Percentiles rank a stretch among this genome's conserved stretches.
phyloP scores from a whole-genome alignment of 2,797 vertebrate genomes.

The Streptopelia turtur region DNA sequence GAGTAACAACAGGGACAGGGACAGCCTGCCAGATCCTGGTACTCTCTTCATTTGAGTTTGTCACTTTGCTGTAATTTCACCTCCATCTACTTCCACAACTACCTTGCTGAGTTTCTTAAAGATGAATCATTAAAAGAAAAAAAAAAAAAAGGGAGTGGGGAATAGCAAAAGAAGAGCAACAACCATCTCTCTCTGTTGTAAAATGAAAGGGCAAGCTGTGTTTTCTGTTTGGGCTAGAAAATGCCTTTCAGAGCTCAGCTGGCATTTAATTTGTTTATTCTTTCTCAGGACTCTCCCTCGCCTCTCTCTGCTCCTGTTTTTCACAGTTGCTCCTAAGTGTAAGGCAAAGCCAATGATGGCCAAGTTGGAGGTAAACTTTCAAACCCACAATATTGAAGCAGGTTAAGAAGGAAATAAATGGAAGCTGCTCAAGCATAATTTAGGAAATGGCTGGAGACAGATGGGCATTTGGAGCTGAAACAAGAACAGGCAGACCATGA shows the following conservation, averaged over 20 bases:
- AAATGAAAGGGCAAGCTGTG: not conserved
- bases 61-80: not conserved
- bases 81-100: not conserved
- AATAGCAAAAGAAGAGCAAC: not conserved
- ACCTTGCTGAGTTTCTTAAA: not conserved
- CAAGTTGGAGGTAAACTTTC: slow-evolving; percentile 32
- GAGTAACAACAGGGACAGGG: not conserved
- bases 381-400: slow-evolving; percentile 6
- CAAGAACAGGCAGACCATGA: not conserved
- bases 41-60: not conserved
- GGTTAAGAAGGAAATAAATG: slow-evolving; percentile 26
- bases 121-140: not conserved
- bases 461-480: not conserved
- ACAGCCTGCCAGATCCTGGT: slow-evolving; percentile 2
- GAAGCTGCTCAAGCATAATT: not conserved
- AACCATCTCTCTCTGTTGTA: not conserved
- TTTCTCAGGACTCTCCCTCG: not conserved
- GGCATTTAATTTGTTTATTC: slow-evolving; percentile 50
- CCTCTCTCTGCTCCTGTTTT: not conserved
- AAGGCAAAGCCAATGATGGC: slow-evolving; percentile 31
- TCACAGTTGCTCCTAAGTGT: not conserved
- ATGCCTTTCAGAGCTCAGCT: slow-evolving; percentile 3
- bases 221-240: slow-evolving; percentile 8
- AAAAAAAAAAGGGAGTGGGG: not conserved
- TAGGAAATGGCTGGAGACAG: slow-evolving; percentile 16